phyloP scores from a whole-genome alignment of 1,140 invertebrate genomes.

The Prorops nasuta region DNA sequence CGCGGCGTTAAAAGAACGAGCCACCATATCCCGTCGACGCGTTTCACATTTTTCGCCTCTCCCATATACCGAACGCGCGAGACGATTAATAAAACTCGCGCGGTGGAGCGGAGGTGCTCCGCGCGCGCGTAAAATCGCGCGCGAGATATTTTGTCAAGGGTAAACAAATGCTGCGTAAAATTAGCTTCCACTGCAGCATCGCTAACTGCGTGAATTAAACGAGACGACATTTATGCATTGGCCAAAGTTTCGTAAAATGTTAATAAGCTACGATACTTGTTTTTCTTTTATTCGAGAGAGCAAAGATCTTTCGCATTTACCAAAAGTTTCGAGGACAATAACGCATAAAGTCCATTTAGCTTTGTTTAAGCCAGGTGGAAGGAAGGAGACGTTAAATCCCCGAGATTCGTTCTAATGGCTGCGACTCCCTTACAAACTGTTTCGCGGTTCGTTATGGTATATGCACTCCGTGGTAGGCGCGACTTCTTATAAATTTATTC shows the following conservation, averaged over 20 bases:
- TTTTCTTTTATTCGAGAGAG: conserved; percentile 16
- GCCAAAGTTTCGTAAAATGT: not conserved
- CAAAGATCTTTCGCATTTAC: conserved; percentile 10
- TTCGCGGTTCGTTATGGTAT: conserved; percentile 28
- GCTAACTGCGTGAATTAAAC: not conserved
- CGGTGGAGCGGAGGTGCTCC: no score
- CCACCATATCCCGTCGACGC: conserved; percentile 2
- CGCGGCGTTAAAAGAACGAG: conserved; percentile 11
- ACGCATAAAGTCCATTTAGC: conserved; percentile 31
- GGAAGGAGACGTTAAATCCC: conserved; percentile 50
- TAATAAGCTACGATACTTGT: not conserved
- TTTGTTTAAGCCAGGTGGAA: conserved; percentile 25
- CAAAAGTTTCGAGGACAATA: conserved; percentile 24
- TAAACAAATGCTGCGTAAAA: no score
- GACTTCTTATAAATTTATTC: conserved; percentile 47
- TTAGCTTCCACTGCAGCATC: not conserved
- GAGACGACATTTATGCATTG: not conserved
- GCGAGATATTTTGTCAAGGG: no score
- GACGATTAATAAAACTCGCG: no score
- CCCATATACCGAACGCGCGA: no score
- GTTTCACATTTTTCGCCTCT: no score
- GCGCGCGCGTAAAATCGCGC: no score
- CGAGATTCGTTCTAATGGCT: conserved; percentile 55
- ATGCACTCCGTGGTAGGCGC: conserved; percentile 26
- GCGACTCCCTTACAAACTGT: conserved; percentile 55